Evolutionary conservation across 2,113 vertebrate genomes (phyloP).

Genomic region (Eurystomus gularis): DNA sequence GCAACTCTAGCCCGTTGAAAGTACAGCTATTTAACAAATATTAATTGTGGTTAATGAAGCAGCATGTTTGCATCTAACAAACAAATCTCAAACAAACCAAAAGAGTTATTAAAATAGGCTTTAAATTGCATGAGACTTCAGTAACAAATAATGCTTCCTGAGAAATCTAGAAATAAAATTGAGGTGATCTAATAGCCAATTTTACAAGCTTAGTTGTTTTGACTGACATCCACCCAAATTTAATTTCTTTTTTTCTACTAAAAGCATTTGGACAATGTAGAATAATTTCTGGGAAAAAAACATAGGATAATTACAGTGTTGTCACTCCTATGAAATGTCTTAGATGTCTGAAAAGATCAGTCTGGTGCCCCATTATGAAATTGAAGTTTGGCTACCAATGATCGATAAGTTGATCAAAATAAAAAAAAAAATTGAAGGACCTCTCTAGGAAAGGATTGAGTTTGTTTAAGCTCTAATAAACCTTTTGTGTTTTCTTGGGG

Average conservation of each 20-base stretch:
- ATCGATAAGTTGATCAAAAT: not conserved
- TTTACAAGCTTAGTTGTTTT: not conserved
- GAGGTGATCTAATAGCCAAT: not conserved
- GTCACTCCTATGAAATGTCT: not conserved
- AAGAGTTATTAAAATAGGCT: not conserved
- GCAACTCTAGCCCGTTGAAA: not conserved
- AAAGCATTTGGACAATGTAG: not conserved
- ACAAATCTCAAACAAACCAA: too few species aligned
- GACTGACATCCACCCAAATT: not conserved
- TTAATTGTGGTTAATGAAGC: not conserved
- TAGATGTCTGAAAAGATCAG: not conserved
- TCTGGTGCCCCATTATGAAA: not conserved
- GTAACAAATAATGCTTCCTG: not conserved
- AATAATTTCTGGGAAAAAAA: not conserved
- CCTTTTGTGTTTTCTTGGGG: not conserved
- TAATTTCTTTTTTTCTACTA: not conserved
- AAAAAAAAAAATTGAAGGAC: not conserved
- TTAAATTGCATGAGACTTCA: not conserved
- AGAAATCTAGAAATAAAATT: not conserved
- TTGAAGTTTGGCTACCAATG: not conserved
- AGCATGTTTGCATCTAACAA: not conserved
- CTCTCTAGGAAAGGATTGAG: not conserved
- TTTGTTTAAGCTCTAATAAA: not conserved
- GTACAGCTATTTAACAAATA: not conserved
- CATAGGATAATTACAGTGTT: not conserved